These are phyloP conservation scores for Leptopilina drosophilae DNA, from an alignment of 2,888 invertebrate species.

Conservation along the genomic window DNA sequence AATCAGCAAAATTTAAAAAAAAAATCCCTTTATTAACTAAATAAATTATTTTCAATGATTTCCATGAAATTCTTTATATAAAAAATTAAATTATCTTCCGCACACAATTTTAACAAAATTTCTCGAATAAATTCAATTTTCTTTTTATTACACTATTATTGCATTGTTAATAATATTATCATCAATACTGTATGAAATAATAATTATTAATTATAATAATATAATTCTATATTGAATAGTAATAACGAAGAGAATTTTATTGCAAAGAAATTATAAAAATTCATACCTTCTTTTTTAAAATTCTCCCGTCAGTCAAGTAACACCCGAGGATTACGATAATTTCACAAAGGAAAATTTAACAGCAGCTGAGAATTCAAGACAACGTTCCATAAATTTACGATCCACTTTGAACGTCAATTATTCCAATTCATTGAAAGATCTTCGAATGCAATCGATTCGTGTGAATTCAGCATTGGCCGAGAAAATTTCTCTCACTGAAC, in stretches of 20 bases:
- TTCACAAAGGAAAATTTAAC: slow-evolving; percentile 88
- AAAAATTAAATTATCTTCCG: too few species aligned
- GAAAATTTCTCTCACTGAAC: slow-evolving; percentile 87
- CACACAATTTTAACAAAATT: too few species aligned
- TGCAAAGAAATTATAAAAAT: too few species aligned
- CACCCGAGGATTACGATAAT: slow-evolving; percentile 91
- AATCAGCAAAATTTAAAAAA: too few species aligned
- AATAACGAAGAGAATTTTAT: too few species aligned
- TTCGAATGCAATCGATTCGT: slow-evolving; percentile 88
- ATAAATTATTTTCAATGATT: background rate
- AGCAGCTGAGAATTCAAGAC: slow-evolving; percentile 86
- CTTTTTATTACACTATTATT: too few species aligned
- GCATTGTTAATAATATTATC: too few species aligned
- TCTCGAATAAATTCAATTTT: too few species aligned
- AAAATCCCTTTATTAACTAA: background rate
- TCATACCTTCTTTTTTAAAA: background rate
- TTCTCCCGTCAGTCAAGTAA: slow-evolving; percentile 83
- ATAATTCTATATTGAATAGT: too few species aligned
- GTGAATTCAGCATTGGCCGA: slow-evolving; percentile 88
- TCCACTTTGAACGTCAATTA: slow-evolving; percentile 86
- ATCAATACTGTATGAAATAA: too few species aligned
- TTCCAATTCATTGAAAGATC: slow-evolving; percentile 86
- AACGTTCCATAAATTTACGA: slow-evolving; percentile 85
- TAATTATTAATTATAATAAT: too few species aligned
- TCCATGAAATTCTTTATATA: too few species aligned